phyloP scores from a whole-genome alignment of 1,140 invertebrate species.

The Drosophila aff. region DNA sequence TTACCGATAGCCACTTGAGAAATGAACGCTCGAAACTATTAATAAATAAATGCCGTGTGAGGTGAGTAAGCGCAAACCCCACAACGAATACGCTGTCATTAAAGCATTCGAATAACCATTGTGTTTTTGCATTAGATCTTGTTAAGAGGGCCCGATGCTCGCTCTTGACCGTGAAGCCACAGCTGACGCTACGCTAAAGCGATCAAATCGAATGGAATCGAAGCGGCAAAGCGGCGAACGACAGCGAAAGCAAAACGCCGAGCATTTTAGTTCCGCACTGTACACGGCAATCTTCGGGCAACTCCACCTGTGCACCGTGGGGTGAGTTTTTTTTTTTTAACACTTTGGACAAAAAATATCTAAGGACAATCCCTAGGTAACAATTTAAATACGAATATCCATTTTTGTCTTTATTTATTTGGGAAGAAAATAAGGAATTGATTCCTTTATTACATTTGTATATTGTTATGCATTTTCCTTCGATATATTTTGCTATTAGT shows the following conservation, averaged over 20 bases:
- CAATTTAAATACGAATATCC: too few relatives aligned
- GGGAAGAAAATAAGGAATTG: too few relatives aligned
- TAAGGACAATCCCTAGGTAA: too few relatives aligned
- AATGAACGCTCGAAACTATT: conserved; percentile 56
- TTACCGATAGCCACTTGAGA: conserved; percentile 74
- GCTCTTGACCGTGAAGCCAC: conserved; percentile 72
- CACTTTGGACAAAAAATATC: not conserved
- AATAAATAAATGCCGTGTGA: conserved; percentile 48
- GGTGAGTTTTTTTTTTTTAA: not conserved
- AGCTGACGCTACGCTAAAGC: conserved; percentile 8
- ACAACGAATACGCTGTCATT: conserved; percentile 48
- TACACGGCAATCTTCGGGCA: conserved; percentile 30
- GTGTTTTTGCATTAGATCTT: conserved; percentile 74
- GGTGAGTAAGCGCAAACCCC: conserved; percentile 16
- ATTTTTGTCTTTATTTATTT: too few relatives aligned
- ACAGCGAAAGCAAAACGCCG: conserved; percentile 67
- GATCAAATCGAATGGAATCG: conserved; percentile 39
- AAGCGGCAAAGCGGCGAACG: conserved; percentile 27
- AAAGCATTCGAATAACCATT: conserved; percentile 43
- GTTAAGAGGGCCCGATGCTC: conserved; percentile 64
- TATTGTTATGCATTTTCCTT: too few relatives aligned
- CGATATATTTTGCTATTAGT: too few relatives aligned
- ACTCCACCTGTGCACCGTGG: conserved; percentile 31
- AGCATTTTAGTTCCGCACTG: conserved; percentile 73
- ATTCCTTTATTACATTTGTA: too few relatives aligned